Base-by-base conservation (phyloP, 2,797 vertebrate species). In the Bovichtus variegatus region DNA sequence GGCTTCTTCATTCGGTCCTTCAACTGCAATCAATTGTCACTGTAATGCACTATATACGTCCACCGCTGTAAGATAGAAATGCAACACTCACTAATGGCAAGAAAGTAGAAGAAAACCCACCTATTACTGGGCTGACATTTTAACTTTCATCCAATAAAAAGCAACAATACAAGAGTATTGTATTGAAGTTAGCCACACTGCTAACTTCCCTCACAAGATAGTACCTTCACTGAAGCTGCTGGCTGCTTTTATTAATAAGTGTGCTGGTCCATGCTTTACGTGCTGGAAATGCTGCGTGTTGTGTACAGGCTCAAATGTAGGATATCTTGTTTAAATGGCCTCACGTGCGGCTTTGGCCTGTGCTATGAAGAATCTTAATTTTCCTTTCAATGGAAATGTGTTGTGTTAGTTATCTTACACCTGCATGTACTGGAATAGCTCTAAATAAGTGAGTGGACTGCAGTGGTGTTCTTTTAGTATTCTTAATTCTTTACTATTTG, bases 1-100 rank as follows among this genome's bases (percentile, higher is more conserved):
- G 36, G 57, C 54, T 70, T 75, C 62, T 76, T 87, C 25, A 64
- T 74, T 82, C 71, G 57, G 38, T 58, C 71, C 72, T 83, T 86
- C 44, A 66, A 23, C 38, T 67, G 60, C 59, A 59, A 85, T 78
- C 78, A 87, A 71, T 61, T 67, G 58, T 9, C 34, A 69, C 8
- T 38, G 25, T 21, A 68, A 75, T 36, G 23, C 46, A 44, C 3
- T 36, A 15, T 47, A 21, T 25, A 27, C n/a, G n/a, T n/a, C n/a
- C 2, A 5, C 13, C 0, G 4, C 50, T 63, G 38, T 16, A 36
- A 64, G 12, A 72, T 19, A 74, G 40, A 41, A 65, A 61, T 31
- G 27, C 31, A 50, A 25, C 11, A 19, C 53, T 59, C 16, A 50
- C 21, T 47, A 62, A 57, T 54, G 27, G 57, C 3, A 15, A 64